Evolutionary conservation across 2,888 invertebrate genomes (phyloP).

Genomic region (Camptogramma bilineatum): DNA sequence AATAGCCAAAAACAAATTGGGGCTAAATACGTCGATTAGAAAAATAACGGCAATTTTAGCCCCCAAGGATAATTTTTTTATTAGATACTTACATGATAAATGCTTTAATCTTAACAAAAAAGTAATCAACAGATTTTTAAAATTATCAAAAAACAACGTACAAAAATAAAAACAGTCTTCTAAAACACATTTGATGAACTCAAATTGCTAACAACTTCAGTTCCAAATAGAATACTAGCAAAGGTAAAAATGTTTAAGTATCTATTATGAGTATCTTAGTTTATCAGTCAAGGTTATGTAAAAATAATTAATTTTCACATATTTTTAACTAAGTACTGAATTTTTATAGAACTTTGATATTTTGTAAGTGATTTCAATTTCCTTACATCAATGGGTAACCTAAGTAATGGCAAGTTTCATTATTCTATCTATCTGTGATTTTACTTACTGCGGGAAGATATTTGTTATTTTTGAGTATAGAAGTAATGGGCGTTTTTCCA

Average conservation of each 20-base stretch:
- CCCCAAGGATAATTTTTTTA: not conserved
- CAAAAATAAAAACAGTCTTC: slow-evolving; percentile 28
- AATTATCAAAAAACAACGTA: slow-evolving; percentile 28
- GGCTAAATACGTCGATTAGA: too few relatives aligned
- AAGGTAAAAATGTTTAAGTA: not conserved
- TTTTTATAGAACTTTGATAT: not conserved
- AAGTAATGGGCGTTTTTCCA: too few relatives aligned
- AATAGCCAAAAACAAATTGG: not conserved
- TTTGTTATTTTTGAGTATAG: too few relatives aligned
- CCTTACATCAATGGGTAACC: too few relatives aligned
- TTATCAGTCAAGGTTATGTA: not conserved
- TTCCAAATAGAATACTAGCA: slow-evolving; percentile 1
- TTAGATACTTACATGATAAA: slow-evolving; percentile 9
- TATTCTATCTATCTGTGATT: too few relatives aligned
- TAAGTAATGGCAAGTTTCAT: too few relatives aligned
- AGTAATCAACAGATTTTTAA: slow-evolving; percentile 30
- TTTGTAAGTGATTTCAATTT: too few relatives aligned
- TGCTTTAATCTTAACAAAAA: slow-evolving; percentile 14
- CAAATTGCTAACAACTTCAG: not conserved
- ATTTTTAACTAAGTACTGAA: not conserved
- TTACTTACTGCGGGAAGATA: too few relatives aligned
- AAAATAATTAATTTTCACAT: not conserved
- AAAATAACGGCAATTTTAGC: not conserved
- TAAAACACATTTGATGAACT: slow-evolving; percentile 10
- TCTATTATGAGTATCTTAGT: too few relatives aligned